These are phyloP conservation scores for Protaetia brevitarsis DNA, from an alignment of 1,140 invertebrate genomes.

Conservation along the genomic window DNA sequence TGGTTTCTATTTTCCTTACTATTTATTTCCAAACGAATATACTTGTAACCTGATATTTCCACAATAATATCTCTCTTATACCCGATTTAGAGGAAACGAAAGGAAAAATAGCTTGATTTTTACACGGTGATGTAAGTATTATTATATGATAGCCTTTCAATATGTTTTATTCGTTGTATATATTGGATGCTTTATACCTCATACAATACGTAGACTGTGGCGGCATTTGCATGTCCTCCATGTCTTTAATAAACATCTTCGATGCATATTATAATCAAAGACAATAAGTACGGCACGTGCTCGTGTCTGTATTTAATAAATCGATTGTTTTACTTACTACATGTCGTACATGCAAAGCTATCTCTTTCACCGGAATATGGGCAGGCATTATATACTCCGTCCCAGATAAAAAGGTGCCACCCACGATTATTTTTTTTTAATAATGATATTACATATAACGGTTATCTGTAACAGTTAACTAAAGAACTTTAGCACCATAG, in stretches of 20 bases:
- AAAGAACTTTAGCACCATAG: no score
- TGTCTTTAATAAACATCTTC: neutral
- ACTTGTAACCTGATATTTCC: no score
- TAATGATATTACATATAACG: neutral
- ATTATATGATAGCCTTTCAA: neutral
- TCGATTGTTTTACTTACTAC: constrained; percentile 12
- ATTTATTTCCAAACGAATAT: no score
- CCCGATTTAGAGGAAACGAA: no score
- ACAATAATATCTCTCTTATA: no score
- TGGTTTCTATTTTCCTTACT: no score
- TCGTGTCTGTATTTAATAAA: constrained; percentile 22
- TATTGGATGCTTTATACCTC: neutral
- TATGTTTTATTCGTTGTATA: neutral
- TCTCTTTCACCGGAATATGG: neutral
- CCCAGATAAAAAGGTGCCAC: no score
- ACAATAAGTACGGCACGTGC: constrained; percentile 20
- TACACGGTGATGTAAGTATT: no score
- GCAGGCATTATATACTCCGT: neutral
- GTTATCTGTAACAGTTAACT: no score
- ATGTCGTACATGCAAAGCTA: neutral
- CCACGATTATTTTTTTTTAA: no score
- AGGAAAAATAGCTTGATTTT: no score
- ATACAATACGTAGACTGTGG: neutral
- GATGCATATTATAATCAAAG: neutral
- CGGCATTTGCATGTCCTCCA: neutral